Base-by-base conservation (phyloP, 2,797 vertebrate genomes). In the Austrolebias charrua region DNA sequence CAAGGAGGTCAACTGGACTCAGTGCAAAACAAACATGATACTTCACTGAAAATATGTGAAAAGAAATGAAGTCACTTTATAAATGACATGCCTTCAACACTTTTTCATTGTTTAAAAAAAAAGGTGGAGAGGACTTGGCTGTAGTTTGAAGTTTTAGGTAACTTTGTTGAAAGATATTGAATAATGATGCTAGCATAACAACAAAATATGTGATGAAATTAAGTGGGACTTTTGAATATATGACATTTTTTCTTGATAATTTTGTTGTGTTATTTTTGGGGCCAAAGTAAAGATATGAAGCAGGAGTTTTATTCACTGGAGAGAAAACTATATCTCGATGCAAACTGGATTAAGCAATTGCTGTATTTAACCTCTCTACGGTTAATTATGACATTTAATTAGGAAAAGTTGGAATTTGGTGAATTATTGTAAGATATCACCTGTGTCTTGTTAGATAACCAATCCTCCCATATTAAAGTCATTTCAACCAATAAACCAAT, bases 251-350 rank as follows among this genome's bases (percentile, higher is more conserved):
- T 40, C 44, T 61, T 62, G 20, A 71, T 75, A 35, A 60, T 60
- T 72, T 74, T 68, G 19, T 61, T 24, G 38, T 69, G 77, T 81
- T 75, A 20, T 66, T 67, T 2, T 69, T 84, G 78, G 75, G 63
- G 46, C 38, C 38, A 40, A 13, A 40, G 38, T 40, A 10, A 38
- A 9, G 10, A 38, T 33, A 38, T 38, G 35, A 38, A 38, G 2
- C 35, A 11, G 35, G 35, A 38, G 10, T 38, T 38, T 38, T 38
- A 38, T 38, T 38, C 35, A 38, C 10, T 38, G 35, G 35, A 38
- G 35, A 11, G 3, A 38, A 11, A 11, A 38, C 11, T 2, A 38
- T 10, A 1, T 38, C 10, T 3, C 10, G 31, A 9, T 6, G 9
- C 12, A 10, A 38, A 38, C 3, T 10, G 10, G 35, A 38, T 38